phyloP scores from a whole-genome alignment of 2,888 invertebrate genomes.

The Tipula helvola region DNA sequence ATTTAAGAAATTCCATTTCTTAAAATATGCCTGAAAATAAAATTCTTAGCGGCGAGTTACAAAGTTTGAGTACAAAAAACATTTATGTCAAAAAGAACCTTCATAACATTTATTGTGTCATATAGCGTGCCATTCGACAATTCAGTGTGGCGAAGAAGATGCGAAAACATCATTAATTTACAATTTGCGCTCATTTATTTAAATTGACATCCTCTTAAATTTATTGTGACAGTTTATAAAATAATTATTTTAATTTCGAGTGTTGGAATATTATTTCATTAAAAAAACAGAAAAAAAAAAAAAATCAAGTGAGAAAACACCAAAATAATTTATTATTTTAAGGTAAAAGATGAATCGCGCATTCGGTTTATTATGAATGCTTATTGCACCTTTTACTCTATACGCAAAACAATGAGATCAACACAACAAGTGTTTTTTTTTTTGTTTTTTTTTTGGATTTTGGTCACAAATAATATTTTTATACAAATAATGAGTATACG shows the following conservation, averaged over 20 bases:
- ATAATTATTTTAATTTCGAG: background rate
- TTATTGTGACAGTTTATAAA: background rate
- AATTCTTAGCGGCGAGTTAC: too few species aligned
- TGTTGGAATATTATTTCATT: background rate
- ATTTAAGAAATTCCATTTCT: too few species aligned
- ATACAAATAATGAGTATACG: too few species aligned
- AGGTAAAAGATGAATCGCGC: background rate
- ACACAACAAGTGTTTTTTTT: background rate
- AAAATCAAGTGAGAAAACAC: background rate
- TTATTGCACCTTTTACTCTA: background rate
- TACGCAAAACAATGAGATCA: background rate
- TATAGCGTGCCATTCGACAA: background rate
- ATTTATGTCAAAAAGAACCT: too few species aligned
- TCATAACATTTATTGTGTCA: background rate
- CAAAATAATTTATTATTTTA: background rate
- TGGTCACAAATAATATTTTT: background rate
- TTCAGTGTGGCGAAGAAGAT: background rate
- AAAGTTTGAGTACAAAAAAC: too few species aligned
- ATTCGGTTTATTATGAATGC: background rate
- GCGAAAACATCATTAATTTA: background rate
- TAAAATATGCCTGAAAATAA: too few species aligned
- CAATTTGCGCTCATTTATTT: background rate
- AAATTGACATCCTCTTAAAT: background rate
- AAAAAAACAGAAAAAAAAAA: background rate
- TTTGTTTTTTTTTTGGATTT: background rate